Base-by-base conservation (phyloP, 2,888 invertebrate genomes). In the Amblyteles armatorius region DNA sequence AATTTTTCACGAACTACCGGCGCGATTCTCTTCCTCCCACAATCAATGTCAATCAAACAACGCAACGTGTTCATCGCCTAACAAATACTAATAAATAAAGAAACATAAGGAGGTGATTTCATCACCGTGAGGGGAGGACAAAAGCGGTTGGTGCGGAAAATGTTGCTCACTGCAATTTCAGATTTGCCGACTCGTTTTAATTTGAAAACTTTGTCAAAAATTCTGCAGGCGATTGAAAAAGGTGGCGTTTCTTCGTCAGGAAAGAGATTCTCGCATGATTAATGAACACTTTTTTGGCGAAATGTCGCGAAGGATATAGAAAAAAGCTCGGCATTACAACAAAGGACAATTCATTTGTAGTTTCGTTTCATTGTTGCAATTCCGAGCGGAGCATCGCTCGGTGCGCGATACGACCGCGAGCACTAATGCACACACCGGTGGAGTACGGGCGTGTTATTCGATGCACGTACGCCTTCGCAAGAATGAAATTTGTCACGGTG, bases 401-500 rank as follows among this genome's bases (percentile, higher is more conserved):
- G 11, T 22, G 9, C 57, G 57, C 22, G 7, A 13, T 11, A 11
- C 22, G 57, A 57, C 22, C 3, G 55, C 57, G 57, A 11, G 26
- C 11, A 1, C 26, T 57, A 57, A 57, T 13, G 57, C 22, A 13
- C 22, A 26, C 44, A 16, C 44, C 44, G 57, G 13, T 26, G 11
- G 57, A 26, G 19, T 57, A 3, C 57, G 26, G 3, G 57, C 11
- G 57, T 13, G 82, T 86, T 89, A 91, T 91, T 90, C 90, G 88
- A 89, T 88, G 90, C 90, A 91, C 90, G 91, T 91, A 90, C 60
- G 16, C 79, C 81, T 82, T 80, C 85, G 88, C 86, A 88, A 89
- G 91, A 91, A 90, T 90, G 89, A 89, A 91, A 91, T 91, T 90
- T 90, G 91, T 90, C 90, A 88, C 86, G 73, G 84, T 85, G 88